Evolutionary conservation across 2,888 invertebrate species (phyloP), one percentile per base, ranked within the genome.

Genomic region (Campoletis raptor): DNA sequence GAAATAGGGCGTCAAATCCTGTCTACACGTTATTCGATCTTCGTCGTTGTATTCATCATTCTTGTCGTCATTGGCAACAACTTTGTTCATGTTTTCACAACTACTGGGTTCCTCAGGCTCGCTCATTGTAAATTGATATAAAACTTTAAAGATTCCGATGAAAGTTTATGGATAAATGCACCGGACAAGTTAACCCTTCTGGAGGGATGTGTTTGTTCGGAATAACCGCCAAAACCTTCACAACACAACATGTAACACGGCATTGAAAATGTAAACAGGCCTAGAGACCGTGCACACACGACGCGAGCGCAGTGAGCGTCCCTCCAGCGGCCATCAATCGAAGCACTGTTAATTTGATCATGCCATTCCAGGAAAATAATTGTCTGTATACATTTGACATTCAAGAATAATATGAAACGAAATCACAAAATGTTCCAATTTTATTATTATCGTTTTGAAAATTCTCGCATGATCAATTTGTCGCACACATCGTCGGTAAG

Each of bases 1-100:
- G 81, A 92, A 92, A 76, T 86, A 90, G 10, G 88, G 42, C 21
- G 89, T 91, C 36, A 91, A 87, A 81, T 92, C 89, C 40, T 89
- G 74, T 61, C 88, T 87, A 54, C 85, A 18, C 21, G 88, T 88
- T 36, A 88, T 88, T 52, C 82, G 74, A 72, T 61, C 57, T 21
- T 74, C 48, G 18, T 66, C 40, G 18, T 74, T 61, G 3, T 67
- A 48, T 57, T 66, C 72, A 10, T 61, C 64, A 8, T 76, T 80
- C 4, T 73, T 67, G 3, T 81, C 73, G 21, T 61, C 66, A 36
- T 81, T 57, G 42, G 69, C 73, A 48, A 61, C 30, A 12, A 54
- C 5, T 40, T 82, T 12, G 4, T 66, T 45, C 36, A 21, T 52
- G 57, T 84, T 61, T 9, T 61, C 78, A 37, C 48, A 52, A 30